phyloP scores from a whole-genome alignment of 2,113 vertebrate species.

The Takifugu flavidus region DNA sequence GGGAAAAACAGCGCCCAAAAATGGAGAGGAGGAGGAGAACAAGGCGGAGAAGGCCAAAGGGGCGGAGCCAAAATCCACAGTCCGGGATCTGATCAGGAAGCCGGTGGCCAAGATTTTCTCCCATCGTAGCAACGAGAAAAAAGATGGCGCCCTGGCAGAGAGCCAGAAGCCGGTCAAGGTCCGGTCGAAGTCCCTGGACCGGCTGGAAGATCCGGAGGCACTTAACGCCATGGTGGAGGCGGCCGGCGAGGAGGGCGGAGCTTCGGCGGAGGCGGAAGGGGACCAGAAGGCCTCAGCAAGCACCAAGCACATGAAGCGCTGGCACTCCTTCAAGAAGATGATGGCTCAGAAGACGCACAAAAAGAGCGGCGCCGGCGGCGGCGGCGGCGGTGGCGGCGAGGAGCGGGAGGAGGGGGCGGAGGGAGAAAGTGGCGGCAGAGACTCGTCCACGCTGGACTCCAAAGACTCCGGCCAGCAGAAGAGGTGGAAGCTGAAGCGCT shows the following conservation, averaged over 20 bases:
- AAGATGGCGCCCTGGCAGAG: constrained; percentile 52
- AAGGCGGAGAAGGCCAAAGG: constrained; percentile 67
- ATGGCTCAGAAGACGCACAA: constrained; percentile 78
- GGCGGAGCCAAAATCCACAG: constrained; percentile 67
- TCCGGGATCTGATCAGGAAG: constrained; percentile 76
- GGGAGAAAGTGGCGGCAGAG: constrained; percentile 62
- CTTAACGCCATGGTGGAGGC: constrained; percentile 59
- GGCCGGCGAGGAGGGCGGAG: constrained; percentile 52
- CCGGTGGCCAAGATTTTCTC: constrained; percentile 79
- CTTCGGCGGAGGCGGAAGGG: constrained; percentile 42
- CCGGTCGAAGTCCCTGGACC: constrained; percentile 75
- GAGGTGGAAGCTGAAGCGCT: constrained; percentile 78
- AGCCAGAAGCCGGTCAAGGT: constrained; percentile 61
- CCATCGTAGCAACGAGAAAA: constrained; percentile 78
- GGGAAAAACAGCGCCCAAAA: constrained; percentile 61
- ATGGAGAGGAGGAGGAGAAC: constrained; percentile 69
- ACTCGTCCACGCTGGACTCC: constrained; percentile 73
- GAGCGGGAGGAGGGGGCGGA: constrained; percentile 64
- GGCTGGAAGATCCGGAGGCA: constrained; percentile 69
- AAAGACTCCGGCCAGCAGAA: constrained; percentile 73
- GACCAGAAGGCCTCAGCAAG: constrained; percentile 64
- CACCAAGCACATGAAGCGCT: constrained; percentile 76
- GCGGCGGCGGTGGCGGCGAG: too few species aligned
- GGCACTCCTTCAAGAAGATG: constrained; percentile 81
- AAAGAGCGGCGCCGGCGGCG: constrained; percentile 65